A percentile compares a stretch with the other conserved stretches of the same genome.
Evolutionary conservation across 2,888 invertebrate species (phyloP).

Genomic region (Philopedon plagiatum): DNA sequence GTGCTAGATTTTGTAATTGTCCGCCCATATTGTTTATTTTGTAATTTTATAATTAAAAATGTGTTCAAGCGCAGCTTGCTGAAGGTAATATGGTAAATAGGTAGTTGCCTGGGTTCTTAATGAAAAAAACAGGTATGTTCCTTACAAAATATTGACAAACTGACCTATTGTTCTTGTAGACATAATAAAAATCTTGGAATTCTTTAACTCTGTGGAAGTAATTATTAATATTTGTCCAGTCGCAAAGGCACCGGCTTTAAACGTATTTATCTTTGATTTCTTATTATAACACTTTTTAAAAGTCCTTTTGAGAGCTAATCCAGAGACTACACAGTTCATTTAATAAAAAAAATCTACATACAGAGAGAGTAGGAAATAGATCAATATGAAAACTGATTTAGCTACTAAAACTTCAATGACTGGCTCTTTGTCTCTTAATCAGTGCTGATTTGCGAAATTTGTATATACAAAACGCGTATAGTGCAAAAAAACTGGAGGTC

Average conservation of each 20-base stretch:
- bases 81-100: background rate
- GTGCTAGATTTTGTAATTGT: background rate
- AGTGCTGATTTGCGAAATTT: background rate
- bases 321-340: too few species aligned
- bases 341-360: too few species aligned
- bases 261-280: background rate
- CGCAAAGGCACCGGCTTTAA: constrained; percentile 18
- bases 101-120: background rate
- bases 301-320: too few species aligned
- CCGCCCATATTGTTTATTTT: background rate
- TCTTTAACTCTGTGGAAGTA: constrained; percentile 18
- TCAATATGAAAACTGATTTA: too few species aligned
- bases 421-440: background rate
- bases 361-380: too few species aligned
- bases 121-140: constrained; percentile 1
- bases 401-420: background rate
- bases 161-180: background rate
- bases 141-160: constrained; percentile 11
- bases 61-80: background rate
- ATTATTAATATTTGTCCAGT: constrained; percentile 25
- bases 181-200: constrained; percentile 15
- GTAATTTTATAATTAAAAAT: too few species aligned
- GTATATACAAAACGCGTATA: background rate
- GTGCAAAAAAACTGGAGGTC: background rate
- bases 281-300: too few species aligned